Conservation (phyloP, 2,797 vertebrate genomes). For the Gorsachius magnificus region DNA sequence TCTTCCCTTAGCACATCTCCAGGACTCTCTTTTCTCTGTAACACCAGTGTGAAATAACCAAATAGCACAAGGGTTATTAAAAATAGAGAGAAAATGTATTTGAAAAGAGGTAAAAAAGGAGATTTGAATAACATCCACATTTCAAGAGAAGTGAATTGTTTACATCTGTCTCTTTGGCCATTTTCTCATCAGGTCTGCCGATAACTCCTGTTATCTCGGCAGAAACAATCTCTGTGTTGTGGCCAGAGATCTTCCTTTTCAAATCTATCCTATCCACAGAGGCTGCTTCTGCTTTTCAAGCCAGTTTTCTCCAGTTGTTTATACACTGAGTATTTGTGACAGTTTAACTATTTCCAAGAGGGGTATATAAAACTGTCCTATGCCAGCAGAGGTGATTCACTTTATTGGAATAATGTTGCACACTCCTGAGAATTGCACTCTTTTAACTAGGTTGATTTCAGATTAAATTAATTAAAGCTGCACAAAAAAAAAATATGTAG, state of each 20-base stretch:
- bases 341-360: not conserved
- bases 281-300: not conserved
- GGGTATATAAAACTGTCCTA: not conserved
- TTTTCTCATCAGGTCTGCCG: not conserved
- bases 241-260: not conserved
- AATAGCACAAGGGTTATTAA: not conserved
- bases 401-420: not conserved
- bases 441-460: conserved; percentile 15
- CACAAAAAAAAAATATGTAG: not conserved
- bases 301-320: not conserved
- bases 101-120: not conserved
- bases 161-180: not conserved
- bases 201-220: not conserved
- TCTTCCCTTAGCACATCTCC: too few species aligned
- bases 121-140: not conserved
- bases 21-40: not conserved
- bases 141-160: not conserved
- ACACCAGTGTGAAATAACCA: not conserved
- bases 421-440: not conserved
- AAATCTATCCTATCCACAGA: not conserved
- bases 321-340: not conserved
- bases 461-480: conserved; percentile 19
- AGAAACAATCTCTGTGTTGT: not conserved
- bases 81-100: not conserved
- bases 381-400: not conserved